Conservation (phyloP, 37 sponge, comb jelly and placozoan genomes). For the Mnemiopsis leidyi region DNA sequence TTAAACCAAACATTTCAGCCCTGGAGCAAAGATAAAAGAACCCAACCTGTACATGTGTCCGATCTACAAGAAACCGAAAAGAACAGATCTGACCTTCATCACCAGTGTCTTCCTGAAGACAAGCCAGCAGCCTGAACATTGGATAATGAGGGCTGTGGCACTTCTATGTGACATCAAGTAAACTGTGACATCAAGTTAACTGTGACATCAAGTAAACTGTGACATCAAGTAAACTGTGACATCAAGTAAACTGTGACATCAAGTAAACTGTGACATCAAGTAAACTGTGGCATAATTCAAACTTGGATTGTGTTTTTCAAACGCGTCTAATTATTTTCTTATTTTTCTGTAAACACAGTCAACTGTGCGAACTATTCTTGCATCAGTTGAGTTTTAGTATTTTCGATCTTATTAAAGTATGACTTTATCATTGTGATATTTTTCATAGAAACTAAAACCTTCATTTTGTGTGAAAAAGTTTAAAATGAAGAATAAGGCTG, state of each 20-base stretch:
- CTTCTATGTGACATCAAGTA: conserved; percentile 99
- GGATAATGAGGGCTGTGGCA: conserved; percentile 96
- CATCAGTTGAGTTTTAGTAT: too few relatives aligned
- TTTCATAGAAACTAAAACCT: neutral
- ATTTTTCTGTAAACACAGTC: too few relatives aligned
- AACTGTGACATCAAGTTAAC: too few relatives aligned
- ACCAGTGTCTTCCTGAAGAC: conserved; percentile 84
- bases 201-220: too few relatives aligned
- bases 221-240: too few relatives aligned
- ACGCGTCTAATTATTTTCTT: too few relatives aligned
- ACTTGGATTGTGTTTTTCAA: too few relatives aligned
- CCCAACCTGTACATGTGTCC: conserved; percentile 90
- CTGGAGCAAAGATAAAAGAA: conserved; percentile 74
- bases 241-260: too few relatives aligned
- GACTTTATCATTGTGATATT: too few relatives aligned
- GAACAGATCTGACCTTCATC: conserved; percentile 99
- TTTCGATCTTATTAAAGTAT: too few relatives aligned
- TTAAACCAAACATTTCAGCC: neutral
- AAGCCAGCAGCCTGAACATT: conserved; percentile 89
- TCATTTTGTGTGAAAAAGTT: neutral
- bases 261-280: neutral
- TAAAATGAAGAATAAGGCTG: neutral
- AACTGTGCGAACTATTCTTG: too few relatives aligned
- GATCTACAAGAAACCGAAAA: conserved; percentile 96
- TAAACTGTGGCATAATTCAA: neutral